Evolutionary conservation across 2,113 vertebrate species (phyloP), one percentile per base, ranked within the genome.

Genomic region (Thryonomys swinderianus): DNA sequence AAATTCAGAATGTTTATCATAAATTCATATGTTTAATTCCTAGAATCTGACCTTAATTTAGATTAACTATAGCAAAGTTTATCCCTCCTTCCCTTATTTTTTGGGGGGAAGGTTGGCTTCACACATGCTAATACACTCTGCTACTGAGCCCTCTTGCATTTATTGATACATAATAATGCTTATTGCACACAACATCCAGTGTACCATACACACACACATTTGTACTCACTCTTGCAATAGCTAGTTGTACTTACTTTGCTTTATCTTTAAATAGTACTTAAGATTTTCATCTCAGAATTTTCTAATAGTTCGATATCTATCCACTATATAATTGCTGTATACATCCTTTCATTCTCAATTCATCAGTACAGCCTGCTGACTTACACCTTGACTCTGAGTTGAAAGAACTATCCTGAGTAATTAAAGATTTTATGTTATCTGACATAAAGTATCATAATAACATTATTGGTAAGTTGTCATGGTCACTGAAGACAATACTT

Each of bases 1-100:
- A 95, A 96, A 93, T 88, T 95, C 80, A 95, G 66, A 95, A 90
- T 95, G 71, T 94, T 95, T 96, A 71, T 94, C 79, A 94, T 66
- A 96, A 88, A 71, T 90, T 94, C 78, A 62, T 95, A 92, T 91
- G 59, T 80, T 92, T 93, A 90, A 96, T 85, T 84, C 62, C 95
- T 78, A 88, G 71, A 92, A 64, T 93, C 83, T 93, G 69, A 95
- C 83, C 84, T 95, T 94, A 95, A 96, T 93, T 91, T 96, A 95
- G 64, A 87, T 95, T 95, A 94, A 73, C 82, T 88, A 20, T 92
- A 95, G 34, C 69, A 86, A 90, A 93, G 61, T 94, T 88, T 92
- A 83, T 87, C 90, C 85, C 79, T 30, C 32, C 27, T 42, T 53
- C 13, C 13, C 34, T 82, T 83, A 9, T 16, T 37, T 74, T 74